Evolutionary conservation across 1,140 invertebrate species (phyloP), one percentile per base, ranked within the genome.

Genomic region (Meloidogyne floridensis): DNA sequence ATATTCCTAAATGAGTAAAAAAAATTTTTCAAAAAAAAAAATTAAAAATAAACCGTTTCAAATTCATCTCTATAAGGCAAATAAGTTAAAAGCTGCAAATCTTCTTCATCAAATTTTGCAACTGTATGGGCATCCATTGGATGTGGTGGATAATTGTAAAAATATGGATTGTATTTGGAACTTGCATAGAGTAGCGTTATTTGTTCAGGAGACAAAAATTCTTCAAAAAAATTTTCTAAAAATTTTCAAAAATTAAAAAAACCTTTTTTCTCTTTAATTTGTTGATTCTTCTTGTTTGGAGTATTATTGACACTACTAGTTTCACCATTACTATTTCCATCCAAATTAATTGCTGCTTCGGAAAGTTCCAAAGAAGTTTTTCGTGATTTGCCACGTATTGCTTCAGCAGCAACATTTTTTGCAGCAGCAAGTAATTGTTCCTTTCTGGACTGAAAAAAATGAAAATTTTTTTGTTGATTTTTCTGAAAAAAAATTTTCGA

Each of bases 311-410:
- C n/a, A 5, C 78, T 18, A 51, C 42, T 42, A 10, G 32, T 5
- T 76, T 77, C 75, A 6, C 9, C 51, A 43, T 7, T 56, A 32
- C 32, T 32, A 43, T 80, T 72, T n/a, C 75, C 79, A 72, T 69
- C 76, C 13, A 71, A 65, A 82, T 73, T 82, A 11, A 82, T 32
- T n/a, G 81, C n/a, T n/a, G 59, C 80, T 18, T 82, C 70, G 0
- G 81, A 83, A 11, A 82, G 53, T 32, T 82, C 81, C 18, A 82
- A 81, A 53, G 81, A 82, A n/a, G 81, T 69, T 65, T 82, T 82
- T 54, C 81, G 18, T 59, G 13, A 43, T 13, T 65, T 77, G 0
- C 81, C 79, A 43, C 80, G 80, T 8, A 82, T 51, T 70, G 54
- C 80, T 53, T 80, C 81, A 65, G 81, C 72, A 5, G 81, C 81